Conservation (phyloP, 2,888 invertebrate genomes). For the Sisyra terminalis region DNA sequence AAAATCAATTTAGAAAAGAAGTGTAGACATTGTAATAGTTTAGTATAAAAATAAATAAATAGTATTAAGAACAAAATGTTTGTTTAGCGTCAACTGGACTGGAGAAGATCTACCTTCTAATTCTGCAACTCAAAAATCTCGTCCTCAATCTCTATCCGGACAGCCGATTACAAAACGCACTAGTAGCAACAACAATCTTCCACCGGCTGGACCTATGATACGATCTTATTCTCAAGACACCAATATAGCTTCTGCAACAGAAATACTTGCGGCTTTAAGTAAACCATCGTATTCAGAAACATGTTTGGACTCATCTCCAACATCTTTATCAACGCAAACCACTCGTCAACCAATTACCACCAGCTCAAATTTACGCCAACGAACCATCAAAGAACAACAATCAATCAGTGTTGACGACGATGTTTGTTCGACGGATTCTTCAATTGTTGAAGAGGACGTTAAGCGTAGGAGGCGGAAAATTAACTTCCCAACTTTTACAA, state of each 20-base stretch:
- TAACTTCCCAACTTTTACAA: conserved; percentile 41
- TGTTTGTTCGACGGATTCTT: conserved; percentile 50
- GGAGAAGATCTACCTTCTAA: conserved; percentile 9
- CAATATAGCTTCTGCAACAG: conserved; percentile 19
- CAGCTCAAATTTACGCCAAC: conserved; percentile 11
- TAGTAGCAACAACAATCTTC: conserved; percentile 22
- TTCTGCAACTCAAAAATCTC: neutral
- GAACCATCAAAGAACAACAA: conserved; percentile 20
- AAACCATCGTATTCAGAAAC: conserved; percentile 35
- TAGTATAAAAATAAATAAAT: neutral
- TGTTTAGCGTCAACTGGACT: conserved; percentile 9
- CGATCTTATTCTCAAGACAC: conserved; percentile 35
- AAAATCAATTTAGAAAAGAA: no score
- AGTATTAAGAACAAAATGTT: neutral
- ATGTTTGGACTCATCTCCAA: conserved; percentile 21
- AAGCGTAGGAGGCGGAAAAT: conserved; percentile 44
- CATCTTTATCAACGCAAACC: conserved; percentile 2
- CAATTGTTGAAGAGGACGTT: conserved; percentile 44
- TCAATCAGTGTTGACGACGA: conserved; percentile 40
- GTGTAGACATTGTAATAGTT: no score
- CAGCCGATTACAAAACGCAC: conserved; percentile 17
- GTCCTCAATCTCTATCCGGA: conserved; percentile 7
- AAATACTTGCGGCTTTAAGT: conserved; percentile 20
- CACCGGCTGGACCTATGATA: conserved; percentile 20
- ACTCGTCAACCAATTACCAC: conserved; percentile 11